A percentile compares a stretch with the other conserved stretches of the same genome.
These are phyloP conservation scores for Champsocephalus esox DNA, from an alignment of 2,797 vertebrate genomes.

Conservation along the genomic window DNA sequence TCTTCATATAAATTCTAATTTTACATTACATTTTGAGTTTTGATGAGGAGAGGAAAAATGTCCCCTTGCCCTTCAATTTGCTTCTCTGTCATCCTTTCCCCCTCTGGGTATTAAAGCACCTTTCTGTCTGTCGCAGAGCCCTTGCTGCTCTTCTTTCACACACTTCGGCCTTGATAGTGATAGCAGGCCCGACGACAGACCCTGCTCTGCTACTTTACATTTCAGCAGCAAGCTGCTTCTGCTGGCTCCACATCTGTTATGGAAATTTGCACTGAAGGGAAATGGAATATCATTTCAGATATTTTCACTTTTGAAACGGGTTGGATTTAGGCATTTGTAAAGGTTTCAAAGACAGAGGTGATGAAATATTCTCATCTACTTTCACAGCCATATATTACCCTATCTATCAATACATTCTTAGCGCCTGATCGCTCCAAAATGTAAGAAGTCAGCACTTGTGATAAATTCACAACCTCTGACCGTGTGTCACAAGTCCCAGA, in stretches of 20 bases:
- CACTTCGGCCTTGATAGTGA: constrained; percentile 65
- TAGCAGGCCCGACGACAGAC: constrained; percentile 69
- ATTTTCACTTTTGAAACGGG: constrained; percentile 75
- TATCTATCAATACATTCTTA: constrained; percentile 63
- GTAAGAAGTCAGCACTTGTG: constrained; percentile 56
- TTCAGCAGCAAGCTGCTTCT: constrained; percentile 77
- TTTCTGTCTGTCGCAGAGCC: constrained; percentile 39
- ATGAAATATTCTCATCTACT: constrained; percentile 72
- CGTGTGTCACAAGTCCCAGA: constrained; percentile 61
- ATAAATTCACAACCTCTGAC: constrained; percentile 66
- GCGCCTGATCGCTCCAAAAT: constrained; percentile 62
- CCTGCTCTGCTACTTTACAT: constrained; percentile 69
- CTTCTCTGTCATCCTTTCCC: constrained; percentile 17
- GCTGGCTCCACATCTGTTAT: constrained; percentile 81
- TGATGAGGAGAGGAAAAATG: constrained; percentile 26
- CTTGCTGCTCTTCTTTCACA: constrained; percentile 64
- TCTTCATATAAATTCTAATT: constrained; percentile 15
- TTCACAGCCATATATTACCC: constrained; percentile 75
- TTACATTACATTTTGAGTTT: constrained; percentile 16
- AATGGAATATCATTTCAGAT: constrained; percentile 77
- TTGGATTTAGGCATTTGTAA: constrained; percentile 68
- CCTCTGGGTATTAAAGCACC: constrained; percentile 37
- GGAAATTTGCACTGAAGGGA: constrained; percentile 74
- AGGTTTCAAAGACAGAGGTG: constrained; percentile 67
- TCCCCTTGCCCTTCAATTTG: constrained; percentile 34